Conservation (phyloP, 2,888 invertebrate species). For the Agonopterix alstromeriana region DNA sequence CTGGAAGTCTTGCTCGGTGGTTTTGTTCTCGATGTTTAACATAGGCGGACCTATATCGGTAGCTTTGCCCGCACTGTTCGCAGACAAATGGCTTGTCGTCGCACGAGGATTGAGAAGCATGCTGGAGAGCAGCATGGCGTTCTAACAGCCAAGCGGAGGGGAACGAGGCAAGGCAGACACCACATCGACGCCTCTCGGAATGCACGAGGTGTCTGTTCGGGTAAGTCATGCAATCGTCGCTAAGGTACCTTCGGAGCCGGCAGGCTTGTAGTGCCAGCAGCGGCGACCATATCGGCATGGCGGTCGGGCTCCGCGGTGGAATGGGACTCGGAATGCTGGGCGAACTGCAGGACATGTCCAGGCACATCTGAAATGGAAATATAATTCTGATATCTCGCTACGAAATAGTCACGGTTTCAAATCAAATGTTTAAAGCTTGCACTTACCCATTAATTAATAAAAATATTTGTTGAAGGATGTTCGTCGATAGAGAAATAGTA, state of each 20-base stretch:
- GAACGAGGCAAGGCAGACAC: conserved; percentile 90
- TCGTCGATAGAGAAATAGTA: neutral
- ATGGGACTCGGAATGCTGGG: conserved; percentile 46
- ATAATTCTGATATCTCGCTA: neutral
- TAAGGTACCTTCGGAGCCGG: conserved; percentile 65
- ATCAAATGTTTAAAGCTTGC: neutral
- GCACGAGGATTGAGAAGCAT: conserved; percentile 79
- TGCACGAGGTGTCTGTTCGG: conserved; percentile 52
- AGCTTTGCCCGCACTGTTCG: conserved; percentile 94
- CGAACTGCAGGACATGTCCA: conserved; percentile 60
- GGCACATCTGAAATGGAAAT: conserved; percentile 48
- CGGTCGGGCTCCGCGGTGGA: conserved; percentile 50
- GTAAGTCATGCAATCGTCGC: conserved; percentile 70
- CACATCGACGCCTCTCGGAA: conserved; percentile 79
- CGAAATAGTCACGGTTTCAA: neutral
- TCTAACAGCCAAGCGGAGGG: conserved; percentile 92
- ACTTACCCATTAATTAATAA: neutral
- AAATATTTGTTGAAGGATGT: neutral
- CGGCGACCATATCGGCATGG: conserved; percentile 66
- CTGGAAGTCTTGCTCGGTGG: conserved; percentile 90
- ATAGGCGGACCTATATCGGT: conserved; percentile 88
- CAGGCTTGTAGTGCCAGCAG: conserved; percentile 66
- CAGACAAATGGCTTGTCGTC: conserved; percentile 94
- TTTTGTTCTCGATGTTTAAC: conserved; percentile 89
- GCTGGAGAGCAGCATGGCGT: conserved; percentile 90